Evolutionary conservation across 2,888 invertebrate genomes (phyloP).

Genomic region (Archips xylosteana): DNA sequence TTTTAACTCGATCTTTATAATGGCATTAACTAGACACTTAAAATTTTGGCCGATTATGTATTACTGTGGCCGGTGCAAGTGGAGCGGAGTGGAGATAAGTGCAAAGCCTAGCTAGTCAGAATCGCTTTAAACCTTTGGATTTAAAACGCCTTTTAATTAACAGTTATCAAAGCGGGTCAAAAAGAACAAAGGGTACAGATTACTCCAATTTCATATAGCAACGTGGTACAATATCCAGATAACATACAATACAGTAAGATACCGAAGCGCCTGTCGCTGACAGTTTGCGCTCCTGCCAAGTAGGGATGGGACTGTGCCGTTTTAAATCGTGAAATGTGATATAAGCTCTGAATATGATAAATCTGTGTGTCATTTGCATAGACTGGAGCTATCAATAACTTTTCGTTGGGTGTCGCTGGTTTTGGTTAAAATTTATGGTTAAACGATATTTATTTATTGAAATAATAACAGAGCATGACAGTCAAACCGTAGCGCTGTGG

Average conservation of each 20-base stretch:
- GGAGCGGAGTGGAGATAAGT: not conserved
- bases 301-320: slow-evolving; percentile 20
- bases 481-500: too few species aligned
- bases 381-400: too few species aligned
- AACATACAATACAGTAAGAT: slow-evolving; percentile 37
- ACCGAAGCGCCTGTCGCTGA: slow-evolving; percentile 27
- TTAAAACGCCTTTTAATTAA: not conserved
- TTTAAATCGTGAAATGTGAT: not conserved
- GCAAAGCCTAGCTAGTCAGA: not conserved
- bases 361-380: too few species aligned
- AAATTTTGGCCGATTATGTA: too few species aligned
- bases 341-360: not conserved
- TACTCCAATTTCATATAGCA: slow-evolving; percentile 29
- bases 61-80: too few species aligned
- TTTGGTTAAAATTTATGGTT: too few species aligned
- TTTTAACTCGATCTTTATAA: too few species aligned
- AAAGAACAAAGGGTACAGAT: slow-evolving; percentile 35
- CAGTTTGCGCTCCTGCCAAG: slow-evolving; percentile 37
- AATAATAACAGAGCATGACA: too few species aligned
- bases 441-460: too few species aligned
- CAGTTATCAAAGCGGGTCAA: not conserved
- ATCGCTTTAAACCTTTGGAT: too few species aligned
- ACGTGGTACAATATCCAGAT: slow-evolving; percentile 29
- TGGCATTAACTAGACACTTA: too few species aligned
- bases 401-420: too few species aligned